Conservation (phyloP, 2,113 vertebrate species). For the Thomomys bottae region DNA sequence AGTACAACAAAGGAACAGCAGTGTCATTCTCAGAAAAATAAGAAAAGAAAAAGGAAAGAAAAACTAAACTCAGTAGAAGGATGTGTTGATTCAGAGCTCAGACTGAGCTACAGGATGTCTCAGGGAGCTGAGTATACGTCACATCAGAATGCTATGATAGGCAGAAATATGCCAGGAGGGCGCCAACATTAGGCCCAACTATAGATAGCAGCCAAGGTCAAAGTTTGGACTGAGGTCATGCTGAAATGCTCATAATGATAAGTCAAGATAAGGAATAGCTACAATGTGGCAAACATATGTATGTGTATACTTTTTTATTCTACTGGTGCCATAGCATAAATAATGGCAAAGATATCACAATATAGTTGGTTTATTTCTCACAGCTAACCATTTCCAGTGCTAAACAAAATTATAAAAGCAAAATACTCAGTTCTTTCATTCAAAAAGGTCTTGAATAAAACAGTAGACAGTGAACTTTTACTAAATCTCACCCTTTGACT, state of each 20-base stretch:
- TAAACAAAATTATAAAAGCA: not conserved
- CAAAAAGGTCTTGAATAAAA: not conserved
- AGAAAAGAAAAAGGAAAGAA: too few species aligned
- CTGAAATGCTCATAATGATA: not conserved
- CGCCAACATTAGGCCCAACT: not conserved
- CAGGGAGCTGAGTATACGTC: not conserved
- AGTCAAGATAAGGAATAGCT: not conserved
- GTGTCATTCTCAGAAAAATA: conserved; percentile 14
- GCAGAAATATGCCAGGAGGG: not conserved
- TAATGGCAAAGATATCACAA: not conserved
- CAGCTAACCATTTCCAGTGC: not conserved
- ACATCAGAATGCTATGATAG: not conserved
- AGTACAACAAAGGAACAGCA: not conserved
- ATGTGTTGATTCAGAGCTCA: not conserved
- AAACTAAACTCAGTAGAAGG: not conserved
- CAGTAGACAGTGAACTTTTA: not conserved
- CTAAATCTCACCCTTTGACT: not conserved
- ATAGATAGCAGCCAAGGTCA: not conserved
- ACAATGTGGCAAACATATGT: not conserved
- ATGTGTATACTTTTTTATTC: not conserved
- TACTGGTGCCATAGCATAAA: not conserved
- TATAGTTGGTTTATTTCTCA: conserved; percentile 2
- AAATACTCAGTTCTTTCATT: not conserved
- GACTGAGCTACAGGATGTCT: not conserved
- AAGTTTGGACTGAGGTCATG: not conserved